Percentiles rank a stretch among this genome's conserved stretches.
These are phyloP conservation scores for Odontesthes bonariensis DNA, from an alignment of 2,113 vertebrate species.

Conservation along the genomic window DNA sequence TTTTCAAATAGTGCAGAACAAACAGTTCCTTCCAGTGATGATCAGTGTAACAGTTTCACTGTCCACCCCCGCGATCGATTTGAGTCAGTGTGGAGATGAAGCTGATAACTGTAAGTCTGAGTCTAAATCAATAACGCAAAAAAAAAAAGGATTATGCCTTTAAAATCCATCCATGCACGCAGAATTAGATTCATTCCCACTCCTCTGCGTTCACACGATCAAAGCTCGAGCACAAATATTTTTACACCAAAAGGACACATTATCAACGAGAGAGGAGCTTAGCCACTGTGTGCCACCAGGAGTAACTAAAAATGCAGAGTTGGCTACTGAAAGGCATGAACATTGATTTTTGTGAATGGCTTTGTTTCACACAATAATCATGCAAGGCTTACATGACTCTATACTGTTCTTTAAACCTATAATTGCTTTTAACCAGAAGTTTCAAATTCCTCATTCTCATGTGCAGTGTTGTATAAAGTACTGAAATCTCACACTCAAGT, in stretches of 20 bases:
- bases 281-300: too few species aligned
- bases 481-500: too few species aligned
- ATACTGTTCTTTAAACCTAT: too few species aligned
- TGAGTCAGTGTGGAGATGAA: conserved; percentile 36
- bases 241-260: not conserved
- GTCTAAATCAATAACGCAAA: conserved; percentile 61
- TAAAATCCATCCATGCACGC: conserved; percentile 50
- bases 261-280: not conserved
- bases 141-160: conserved; percentile 51
- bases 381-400: too few species aligned
- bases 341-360: too few species aligned
- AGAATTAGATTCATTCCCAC: conserved; percentile 13
- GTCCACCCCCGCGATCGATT: conserved; percentile 55
- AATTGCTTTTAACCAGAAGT: too few species aligned
- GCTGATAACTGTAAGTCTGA: conserved; percentile 54
- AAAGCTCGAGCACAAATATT: not conserved
- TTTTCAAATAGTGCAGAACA: conserved; percentile 52
- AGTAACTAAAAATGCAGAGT: too few species aligned
- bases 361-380: too few species aligned
- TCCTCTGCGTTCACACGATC: not conserved
- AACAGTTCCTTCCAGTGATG: conserved; percentile 56
- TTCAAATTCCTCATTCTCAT: too few species aligned
- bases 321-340: too few species aligned
- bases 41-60: conserved; percentile 66
- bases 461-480: too few species aligned